A percentile compares a stretch with the other conserved stretches of the same genome.
phyloP scores from a whole-genome alignment of 1,140 invertebrate genomes.

The Lepidostoma basale region DNA sequence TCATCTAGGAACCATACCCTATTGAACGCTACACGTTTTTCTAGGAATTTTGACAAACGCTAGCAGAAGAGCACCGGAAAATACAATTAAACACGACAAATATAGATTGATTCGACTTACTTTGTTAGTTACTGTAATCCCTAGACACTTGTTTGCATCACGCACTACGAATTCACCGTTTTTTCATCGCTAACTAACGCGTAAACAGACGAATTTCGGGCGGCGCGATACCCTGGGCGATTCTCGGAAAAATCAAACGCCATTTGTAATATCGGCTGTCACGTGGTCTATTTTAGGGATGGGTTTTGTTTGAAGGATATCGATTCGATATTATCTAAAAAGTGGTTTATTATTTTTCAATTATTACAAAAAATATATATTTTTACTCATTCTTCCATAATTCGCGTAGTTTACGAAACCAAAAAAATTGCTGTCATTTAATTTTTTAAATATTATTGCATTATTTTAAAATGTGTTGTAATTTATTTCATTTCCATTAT shows the following conservation, averaged over 20 bases:
- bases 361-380: too few relatives aligned
- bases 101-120: slow-evolving; percentile 1
- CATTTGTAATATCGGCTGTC: slow-evolving; percentile 21
- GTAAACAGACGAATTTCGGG: slow-evolving; percentile 1
- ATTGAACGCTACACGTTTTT: not conserved
- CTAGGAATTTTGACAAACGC: not conserved
- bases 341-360: too few relatives aligned
- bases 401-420: too few relatives aligned
- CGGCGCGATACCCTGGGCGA: not conserved
- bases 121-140: not conserved
- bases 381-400: too few relatives aligned
- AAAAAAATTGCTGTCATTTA: too few relatives aligned
- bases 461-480: too few relatives aligned
- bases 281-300: too few relatives aligned
- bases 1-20: not conserved
- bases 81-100: not conserved
- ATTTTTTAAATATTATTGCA: too few relatives aligned
- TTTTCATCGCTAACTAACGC: slow-evolving; percentile 5
- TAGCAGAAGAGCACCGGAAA: not conserved
- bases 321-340: too few relatives aligned
- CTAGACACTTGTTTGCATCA: not conserved
- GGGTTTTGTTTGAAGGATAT: too few relatives aligned
- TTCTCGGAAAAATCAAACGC: slow-evolving; percentile 15
- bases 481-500: too few relatives aligned
- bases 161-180: not conserved